Conservation (phyloP, 2,888 invertebrate genomes). For the Ethmia dodecea region DNA sequence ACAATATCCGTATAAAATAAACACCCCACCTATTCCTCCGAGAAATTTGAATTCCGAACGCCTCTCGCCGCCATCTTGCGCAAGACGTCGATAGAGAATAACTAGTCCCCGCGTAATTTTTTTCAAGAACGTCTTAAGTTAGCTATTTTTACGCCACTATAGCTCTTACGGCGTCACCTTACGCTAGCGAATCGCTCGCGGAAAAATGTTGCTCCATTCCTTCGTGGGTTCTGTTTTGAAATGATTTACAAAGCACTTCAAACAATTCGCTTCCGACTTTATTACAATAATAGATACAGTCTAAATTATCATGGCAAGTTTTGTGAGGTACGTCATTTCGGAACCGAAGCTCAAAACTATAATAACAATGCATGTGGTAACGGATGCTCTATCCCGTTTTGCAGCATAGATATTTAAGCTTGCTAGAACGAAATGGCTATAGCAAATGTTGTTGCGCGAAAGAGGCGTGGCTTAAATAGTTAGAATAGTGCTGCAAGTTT, state of each 20-base stretch:
- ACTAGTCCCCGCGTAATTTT: slow-evolving; percentile 64
- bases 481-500: slow-evolving; percentile 66
- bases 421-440: slow-evolving; percentile 38
- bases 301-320: background rate
- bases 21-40: slow-evolving; percentile 68
- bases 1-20: slow-evolving; percentile 34
- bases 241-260: slow-evolving; percentile 9
- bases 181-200: slow-evolving; percentile 73
- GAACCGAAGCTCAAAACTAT: slow-evolving; percentile 46
- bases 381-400: slow-evolving; percentile 48
- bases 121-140: slow-evolving; percentile 75
- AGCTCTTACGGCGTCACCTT: slow-evolving; percentile 67
- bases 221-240: slow-evolving; percentile 29
- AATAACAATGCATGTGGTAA: slow-evolving; percentile 61
- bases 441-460: slow-evolving; percentile 28
- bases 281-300: background rate
- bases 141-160: slow-evolving; percentile 71
- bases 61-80: slow-evolving; percentile 71
- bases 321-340: slow-evolving; percentile 23
- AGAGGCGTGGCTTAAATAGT: slow-evolving; percentile 62
- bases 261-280: fast-evolving
- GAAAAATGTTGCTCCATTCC: slow-evolving; percentile 65
- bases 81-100: slow-evolving; percentile 75
- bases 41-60: slow-evolving; percentile 74
- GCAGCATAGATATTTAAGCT: slow-evolving; percentile 21